A percentile compares a stretch with the other conserved stretches of the same genome.
Conservation (phyloP, 1,140 invertebrate genomes). For the Cydia strobilella region DNA sequence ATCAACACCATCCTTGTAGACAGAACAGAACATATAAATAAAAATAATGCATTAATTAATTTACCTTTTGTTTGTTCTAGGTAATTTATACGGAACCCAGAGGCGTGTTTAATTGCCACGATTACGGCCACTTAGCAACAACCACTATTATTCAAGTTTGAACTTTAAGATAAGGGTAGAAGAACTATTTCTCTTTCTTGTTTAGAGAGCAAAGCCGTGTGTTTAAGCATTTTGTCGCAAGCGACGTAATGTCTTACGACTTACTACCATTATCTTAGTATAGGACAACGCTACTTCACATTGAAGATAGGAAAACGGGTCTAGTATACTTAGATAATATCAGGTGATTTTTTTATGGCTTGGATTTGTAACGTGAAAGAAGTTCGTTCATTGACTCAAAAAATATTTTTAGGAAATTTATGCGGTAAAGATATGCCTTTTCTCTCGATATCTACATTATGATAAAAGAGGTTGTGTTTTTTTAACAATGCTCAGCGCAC, state of each 20-base stretch:
- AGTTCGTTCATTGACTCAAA: too few relatives aligned
- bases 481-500: too few relatives aligned
- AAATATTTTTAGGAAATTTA: too few relatives aligned
- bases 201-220: not conserved
- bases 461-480: too few relatives aligned
- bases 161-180: not conserved
- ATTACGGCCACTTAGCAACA: conserved; percentile 12
- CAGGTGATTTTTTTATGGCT: too few relatives aligned
- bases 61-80: conserved; percentile 29
- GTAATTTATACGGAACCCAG: conserved; percentile 25
- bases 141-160: not conserved
- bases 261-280: not conserved
- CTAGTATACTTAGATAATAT: too few relatives aligned
- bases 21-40: not conserved
- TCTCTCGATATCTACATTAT: too few relatives aligned
- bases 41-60: conserved; percentile 25
- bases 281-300: too few relatives aligned
- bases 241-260: conserved; percentile 4
- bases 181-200: not conserved
- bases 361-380: too few relatives aligned
- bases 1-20: not conserved
- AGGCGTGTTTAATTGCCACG: conserved; percentile 15
- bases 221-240: not conserved
- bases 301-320: too few relatives aligned
- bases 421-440: too few relatives aligned